A percentile compares a stretch with the other conserved stretches of the same genome.
Evolutionary conservation across 2,888 invertebrate genomes (phyloP).

Genomic region (Petrophora chlorosata): DNA sequence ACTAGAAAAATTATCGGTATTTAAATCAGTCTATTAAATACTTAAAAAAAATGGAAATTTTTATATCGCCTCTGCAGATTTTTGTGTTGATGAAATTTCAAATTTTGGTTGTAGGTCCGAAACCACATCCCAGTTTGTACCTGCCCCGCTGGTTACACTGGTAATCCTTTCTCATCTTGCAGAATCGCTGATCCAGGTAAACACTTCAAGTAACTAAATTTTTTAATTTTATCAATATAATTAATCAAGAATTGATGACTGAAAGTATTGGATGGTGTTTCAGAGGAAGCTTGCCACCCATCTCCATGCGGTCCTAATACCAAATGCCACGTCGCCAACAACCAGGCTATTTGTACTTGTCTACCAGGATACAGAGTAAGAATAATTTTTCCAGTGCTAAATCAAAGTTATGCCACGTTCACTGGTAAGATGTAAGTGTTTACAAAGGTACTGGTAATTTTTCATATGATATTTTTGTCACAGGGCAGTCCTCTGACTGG

Average conservation of each 20-base stretch:
- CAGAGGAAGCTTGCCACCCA: conserved; percentile 93
- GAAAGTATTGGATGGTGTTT: conserved; percentile 33
- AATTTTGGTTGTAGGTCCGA: conserved; percentile 69
- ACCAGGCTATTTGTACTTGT: conserved; percentile 91
- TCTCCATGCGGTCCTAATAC: conserved; percentile 93
- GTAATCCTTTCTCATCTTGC: conserved; percentile 90
- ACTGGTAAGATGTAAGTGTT: too few relatives aligned
- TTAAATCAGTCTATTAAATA: too few relatives aligned
- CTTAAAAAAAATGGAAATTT: too few relatives aligned
- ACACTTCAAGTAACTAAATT: not conserved
- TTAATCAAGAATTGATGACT: too few relatives aligned
- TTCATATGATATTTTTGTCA: too few relatives aligned
- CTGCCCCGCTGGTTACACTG: conserved; percentile 90
- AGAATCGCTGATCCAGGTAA: conserved; percentile 89
- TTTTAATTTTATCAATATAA: too few relatives aligned
- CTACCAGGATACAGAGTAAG: conserved; percentile 86
- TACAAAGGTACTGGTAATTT: too few relatives aligned
- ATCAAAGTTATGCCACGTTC: too few relatives aligned
- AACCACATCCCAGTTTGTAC: conserved; percentile 91
- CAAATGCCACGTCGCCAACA: conserved; percentile 90
- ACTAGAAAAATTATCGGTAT: too few relatives aligned
- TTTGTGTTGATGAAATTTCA: not conserved
- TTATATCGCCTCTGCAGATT: not conserved
- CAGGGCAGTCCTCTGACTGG: conserved; percentile 90
- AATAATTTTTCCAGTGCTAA: too few relatives aligned